Base-by-base conservation (phyloP, 35 echinoderm and acorn worm genomes). In the Ophiothrix spiculata region DNA sequence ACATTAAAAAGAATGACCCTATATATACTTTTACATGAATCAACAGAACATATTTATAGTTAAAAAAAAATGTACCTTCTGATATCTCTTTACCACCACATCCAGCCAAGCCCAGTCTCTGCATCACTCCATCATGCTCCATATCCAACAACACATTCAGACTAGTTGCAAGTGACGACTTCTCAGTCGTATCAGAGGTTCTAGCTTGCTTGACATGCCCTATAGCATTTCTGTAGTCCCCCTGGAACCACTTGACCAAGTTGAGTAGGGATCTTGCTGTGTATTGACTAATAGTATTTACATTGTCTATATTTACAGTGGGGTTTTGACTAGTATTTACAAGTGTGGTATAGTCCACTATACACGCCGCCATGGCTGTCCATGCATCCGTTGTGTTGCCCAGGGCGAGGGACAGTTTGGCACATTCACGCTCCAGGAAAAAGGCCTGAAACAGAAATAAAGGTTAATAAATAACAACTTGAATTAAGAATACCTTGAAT, bases 211-310 rank as follows among this genome's bases (percentile, higher is more conserved):
- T 99, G 32, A 99, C 79, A 75, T 91, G 80, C 11, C 63, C 86
- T 39, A 89, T 75, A 0, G 92, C 92, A 21, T 34, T 92, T 23
- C 92, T 81, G 56, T 93, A 94, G 39, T 99, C 96, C 11, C 79
- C 89, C 0, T 86, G 84, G 33, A 99, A 83, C 96, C 96, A 99
- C 79, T 99, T 99, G 56, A 99, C 96, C 16, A 99, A 75, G 34
- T 80, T 90, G 12, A 94, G 86, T 74, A 99, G 85, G 33, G 96
- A 94, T 13, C 96, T 38, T 1, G 92, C 90, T 46, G 76, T 93
- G 37, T 88, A 80, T 41, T 88, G 83, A 34, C 79, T 83, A 31
- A 84, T 94, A 19, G 83, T 80, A 35, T 85, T 28, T 10, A 54
- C 78, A 29, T 83, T 78, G 1, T 73, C 35, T 4, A 80, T 39